Evolutionary conservation across 1,140 invertebrate species (phyloP).

Genomic region (Epicauta chinensis): DNA sequence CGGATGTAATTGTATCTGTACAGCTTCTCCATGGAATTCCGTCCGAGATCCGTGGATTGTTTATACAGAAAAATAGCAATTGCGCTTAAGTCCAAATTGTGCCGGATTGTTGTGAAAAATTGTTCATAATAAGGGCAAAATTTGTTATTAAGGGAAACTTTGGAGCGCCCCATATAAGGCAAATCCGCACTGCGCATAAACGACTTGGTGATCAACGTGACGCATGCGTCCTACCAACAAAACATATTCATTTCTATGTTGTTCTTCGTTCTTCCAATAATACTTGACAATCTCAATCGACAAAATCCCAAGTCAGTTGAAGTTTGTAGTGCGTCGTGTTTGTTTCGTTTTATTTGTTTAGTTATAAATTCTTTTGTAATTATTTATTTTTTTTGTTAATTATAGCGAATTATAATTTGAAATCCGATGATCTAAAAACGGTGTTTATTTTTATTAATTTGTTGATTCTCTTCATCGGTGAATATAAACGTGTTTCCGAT

Average conservation of each 20-base stretch:
- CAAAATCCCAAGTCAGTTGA: slow-evolving; percentile 1
- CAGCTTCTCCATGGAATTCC: too few relatives aligned
- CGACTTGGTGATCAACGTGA: not conserved
- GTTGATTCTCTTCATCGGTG: not conserved
- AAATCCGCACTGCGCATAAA: slow-evolving; percentile 21
- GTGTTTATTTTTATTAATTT: not conserved
- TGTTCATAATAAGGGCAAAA: too few relatives aligned
- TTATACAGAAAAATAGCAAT: too few relatives aligned
- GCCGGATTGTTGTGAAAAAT: too few relatives aligned
- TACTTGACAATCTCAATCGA: not conserved
- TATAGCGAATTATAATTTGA: too few relatives aligned
- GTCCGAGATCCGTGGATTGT: too few relatives aligned
- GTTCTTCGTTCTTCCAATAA: slow-evolving; percentile 5
- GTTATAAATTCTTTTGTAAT: too few relatives aligned
- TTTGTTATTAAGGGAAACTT: too few relatives aligned
- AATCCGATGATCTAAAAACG: not conserved
- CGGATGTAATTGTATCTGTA: too few relatives aligned
- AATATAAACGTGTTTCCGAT: too few relatives aligned
- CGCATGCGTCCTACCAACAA: slow-evolving; percentile 4
- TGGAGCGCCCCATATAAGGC: slow-evolving; percentile 19
- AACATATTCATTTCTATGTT: slow-evolving; percentile 1
- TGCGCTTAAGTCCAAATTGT: too few relatives aligned
- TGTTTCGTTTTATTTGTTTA: not conserved
- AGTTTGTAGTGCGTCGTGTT: slow-evolving; percentile 8
- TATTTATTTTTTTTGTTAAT: too few relatives aligned